Conservation (phyloP, 1,140 invertebrate genomes). For the Limonius californicus region DNA sequence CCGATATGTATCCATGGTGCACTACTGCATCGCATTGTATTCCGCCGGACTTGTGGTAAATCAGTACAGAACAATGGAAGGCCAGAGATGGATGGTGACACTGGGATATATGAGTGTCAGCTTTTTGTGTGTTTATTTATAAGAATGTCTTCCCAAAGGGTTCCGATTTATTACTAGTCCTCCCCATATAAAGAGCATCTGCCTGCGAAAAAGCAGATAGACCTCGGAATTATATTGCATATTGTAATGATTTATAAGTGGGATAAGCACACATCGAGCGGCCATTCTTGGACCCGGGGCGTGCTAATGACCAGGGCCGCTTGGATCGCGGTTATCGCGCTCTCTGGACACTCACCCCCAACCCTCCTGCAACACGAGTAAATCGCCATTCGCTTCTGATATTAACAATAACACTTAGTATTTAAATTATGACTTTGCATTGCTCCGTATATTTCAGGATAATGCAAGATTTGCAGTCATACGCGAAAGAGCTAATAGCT, state of each 20-base stretch:
- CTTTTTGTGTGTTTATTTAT: slow-evolving; percentile 29
- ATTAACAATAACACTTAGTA: slow-evolving; percentile 50
- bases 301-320: slow-evolving; percentile 48
- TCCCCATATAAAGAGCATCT: slow-evolving; percentile 47
- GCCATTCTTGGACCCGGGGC: slow-evolving; percentile 48
- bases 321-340: slow-evolving; percentile 45
- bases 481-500: slow-evolving; percentile 19
- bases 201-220: slow-evolving; percentile 48
- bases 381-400: slow-evolving; percentile 41
- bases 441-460: slow-evolving; percentile 47
- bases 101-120: slow-evolving; percentile 33
- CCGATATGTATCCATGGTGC: slow-evolving; percentile 23
- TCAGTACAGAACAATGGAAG: slow-evolving; percentile 32
- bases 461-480: slow-evolving; percentile 46
- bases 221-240: slow-evolving; percentile 50
- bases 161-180: slow-evolving; percentile 15
- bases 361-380: slow-evolving; percentile 26
- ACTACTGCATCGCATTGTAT: slow-evolving; percentile 26
- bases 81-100: slow-evolving; percentile 28
- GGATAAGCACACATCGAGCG: slow-evolving; percentile 48
- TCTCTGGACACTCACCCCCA: slow-evolving; percentile 31
- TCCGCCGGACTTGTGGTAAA: slow-evolving; percentile 25
- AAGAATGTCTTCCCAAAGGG: slow-evolving; percentile 14
- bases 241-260: slow-evolving; percentile 49
- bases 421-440: slow-evolving; percentile 50